Evolutionary conservation across 2,113 vertebrate species (phyloP).

Genomic region (Lophotis ruficrista): DNA sequence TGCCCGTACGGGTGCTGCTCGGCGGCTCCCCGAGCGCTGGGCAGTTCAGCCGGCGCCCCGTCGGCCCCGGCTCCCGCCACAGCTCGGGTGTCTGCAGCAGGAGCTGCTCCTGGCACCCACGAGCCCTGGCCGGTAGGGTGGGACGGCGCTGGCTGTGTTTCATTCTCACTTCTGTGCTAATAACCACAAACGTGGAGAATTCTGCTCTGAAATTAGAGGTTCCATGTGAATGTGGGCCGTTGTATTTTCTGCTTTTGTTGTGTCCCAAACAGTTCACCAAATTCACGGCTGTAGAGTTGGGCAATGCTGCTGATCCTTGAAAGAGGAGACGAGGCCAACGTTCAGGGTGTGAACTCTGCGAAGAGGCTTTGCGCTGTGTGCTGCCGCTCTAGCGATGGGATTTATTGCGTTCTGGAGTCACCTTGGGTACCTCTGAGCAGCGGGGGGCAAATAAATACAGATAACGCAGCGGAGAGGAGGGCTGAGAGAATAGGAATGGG

Average conservation of each 20-base stretch:
- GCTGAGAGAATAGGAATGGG: accelerated
- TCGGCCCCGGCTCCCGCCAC: neutral
- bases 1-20: neutral
- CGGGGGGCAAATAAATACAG: neutral
- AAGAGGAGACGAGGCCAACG: neutral
- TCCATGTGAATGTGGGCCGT: no score
- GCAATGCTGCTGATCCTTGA: neutral
- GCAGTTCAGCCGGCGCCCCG: no score
- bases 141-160: neutral
- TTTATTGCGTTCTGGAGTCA: accelerated
- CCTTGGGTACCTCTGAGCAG: neutral
- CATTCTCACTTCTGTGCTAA: accelerated
- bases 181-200: neutral
- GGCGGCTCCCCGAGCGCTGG: no score
- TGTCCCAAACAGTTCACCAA: neutral
- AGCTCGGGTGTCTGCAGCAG: accelerated
- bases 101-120: neutral
- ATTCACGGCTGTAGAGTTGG: neutral
- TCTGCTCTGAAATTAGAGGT: neutral
- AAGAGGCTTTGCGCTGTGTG: accelerated
- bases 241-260: accelerated
- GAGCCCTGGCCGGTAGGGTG: neutral
- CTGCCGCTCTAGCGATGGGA: neutral
- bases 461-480: accelerated
- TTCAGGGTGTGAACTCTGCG: neutral